Conservation (phyloP, 2,888 invertebrate species). For the Cheilosia grossa region DNA sequence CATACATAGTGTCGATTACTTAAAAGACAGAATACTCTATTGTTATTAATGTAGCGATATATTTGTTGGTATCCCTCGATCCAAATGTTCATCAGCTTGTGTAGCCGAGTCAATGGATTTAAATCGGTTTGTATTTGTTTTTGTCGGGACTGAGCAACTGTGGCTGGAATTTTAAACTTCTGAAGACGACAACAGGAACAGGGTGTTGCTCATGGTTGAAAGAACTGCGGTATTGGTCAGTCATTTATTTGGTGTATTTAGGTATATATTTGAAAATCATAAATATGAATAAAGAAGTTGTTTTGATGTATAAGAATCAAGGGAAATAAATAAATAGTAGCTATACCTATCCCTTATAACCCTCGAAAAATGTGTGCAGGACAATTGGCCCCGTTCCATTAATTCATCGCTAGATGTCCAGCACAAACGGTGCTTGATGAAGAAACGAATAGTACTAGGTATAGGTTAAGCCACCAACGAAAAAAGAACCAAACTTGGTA, state of each 20-base stretch:
- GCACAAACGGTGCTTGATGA: too few relatives aligned
- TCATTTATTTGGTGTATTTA: slow-evolving; percentile 12
- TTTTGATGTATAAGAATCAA: too few relatives aligned
- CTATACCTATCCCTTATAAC: too few relatives aligned
- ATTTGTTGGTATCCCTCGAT: slow-evolving; percentile 41
- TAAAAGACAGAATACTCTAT: slow-evolving; percentile 56
- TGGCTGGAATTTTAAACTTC: slow-evolving; percentile 55
- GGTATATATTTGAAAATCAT: too few relatives aligned
- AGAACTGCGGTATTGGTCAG: neutral
- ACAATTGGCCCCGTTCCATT: too few relatives aligned
- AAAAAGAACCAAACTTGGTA: too few relatives aligned
- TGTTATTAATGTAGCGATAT: slow-evolving; percentile 34
- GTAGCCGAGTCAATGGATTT: slow-evolving; percentile 57
- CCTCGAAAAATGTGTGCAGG: too few relatives aligned
- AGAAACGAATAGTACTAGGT: too few relatives aligned
- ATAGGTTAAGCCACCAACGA: too few relatives aligned
- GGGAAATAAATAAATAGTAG: too few relatives aligned
- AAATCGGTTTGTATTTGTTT: slow-evolving; percentile 38
- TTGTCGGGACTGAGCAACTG: slow-evolving; percentile 23
- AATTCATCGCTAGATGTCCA: too few relatives aligned
- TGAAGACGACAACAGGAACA: slow-evolving; percentile 3
- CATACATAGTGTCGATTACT: slow-evolving; percentile 58
- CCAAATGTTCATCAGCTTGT: slow-evolving; percentile 52
- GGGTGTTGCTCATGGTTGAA: slow-evolving; percentile 7
- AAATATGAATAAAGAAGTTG: too few relatives aligned